These are phyloP conservation scores for Scaptomyza parva DNA, from an alignment of 2,888 invertebrate genomes.

Conservation along the genomic window DNA sequence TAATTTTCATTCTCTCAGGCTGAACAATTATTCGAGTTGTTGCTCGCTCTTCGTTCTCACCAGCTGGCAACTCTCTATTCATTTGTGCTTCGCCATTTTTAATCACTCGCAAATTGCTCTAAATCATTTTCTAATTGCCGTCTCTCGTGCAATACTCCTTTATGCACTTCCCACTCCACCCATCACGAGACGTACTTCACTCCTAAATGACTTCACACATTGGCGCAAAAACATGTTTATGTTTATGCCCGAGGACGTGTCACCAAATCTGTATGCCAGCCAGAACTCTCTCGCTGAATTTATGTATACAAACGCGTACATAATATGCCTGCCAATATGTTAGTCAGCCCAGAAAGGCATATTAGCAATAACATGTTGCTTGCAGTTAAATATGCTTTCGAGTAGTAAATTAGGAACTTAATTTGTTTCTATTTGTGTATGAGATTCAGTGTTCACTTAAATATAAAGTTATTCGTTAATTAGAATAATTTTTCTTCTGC, in stretches of 20 bases:
- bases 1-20: conserved; percentile 38
- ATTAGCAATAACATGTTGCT: not conserved
- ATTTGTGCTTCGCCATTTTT: conserved; percentile 43
- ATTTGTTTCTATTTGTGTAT: not conserved
- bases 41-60: not conserved
- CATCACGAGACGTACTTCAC: conserved; percentile 27
- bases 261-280: conserved; percentile 46
- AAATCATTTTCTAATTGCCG: conserved; percentile 76
- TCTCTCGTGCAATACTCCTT: conserved; percentile 16
- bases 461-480: too few relatives aligned
- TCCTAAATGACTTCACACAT: conserved; percentile 63
- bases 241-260: conserved; percentile 54
- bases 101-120: conserved; percentile 66
- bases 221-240: conserved; percentile 47
- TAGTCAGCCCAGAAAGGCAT: not conserved
- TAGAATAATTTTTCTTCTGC: not conserved
- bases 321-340: conserved; percentile 39
- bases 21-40: conserved; percentile 23
- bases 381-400: not conserved
- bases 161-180: not conserved
- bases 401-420: not conserved
- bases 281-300: conserved; percentile 13
- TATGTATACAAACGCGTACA: not conserved
- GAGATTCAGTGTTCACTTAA: too few relatives aligned
- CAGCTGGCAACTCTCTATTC: conserved; percentile 17